A percentile compares a stretch with the other conserved stretches of the same genome.
phyloP scores from a whole-genome alignment of 2,113 vertebrate genomes.

The Corydoras maculifer region DNA sequence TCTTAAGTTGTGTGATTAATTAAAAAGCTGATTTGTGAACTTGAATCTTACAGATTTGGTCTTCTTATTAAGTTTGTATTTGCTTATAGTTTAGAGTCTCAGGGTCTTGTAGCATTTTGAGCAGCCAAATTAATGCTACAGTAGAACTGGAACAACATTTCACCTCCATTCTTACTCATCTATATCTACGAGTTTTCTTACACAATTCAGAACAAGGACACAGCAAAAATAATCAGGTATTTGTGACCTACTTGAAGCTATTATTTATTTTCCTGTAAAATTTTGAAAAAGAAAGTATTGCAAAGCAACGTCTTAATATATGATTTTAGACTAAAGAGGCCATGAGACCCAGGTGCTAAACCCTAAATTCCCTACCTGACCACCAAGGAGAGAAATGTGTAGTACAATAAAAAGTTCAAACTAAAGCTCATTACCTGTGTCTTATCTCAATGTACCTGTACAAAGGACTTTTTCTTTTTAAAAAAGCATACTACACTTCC shows the following conservation, averaged over 20 bases:
- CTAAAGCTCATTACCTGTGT: too few species aligned
- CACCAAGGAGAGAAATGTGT: too few species aligned
- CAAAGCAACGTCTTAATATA: too few species aligned
- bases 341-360: too few species aligned
- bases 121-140: conserved; percentile 48
- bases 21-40: too few species aligned
- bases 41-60: too few species aligned
- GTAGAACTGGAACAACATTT: conserved; percentile 65
- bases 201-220: conserved; percentile 43
- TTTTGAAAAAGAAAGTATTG: too few species aligned
- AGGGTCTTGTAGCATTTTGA: conserved; percentile 59
- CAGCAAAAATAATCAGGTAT: conserved; percentile 63
- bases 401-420: too few species aligned
- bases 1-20: too few species aligned
- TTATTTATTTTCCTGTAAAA: neutral
- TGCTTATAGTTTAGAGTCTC: conserved; percentile 54
- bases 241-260: neutral
- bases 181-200: conserved; percentile 58
- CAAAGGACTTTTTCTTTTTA: neutral
- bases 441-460: too few species aligned
- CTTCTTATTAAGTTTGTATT: neutral
- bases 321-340: too few species aligned
- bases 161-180: conserved; percentile 53
- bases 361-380: too few species aligned
- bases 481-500: neutral